Evolutionary conservation across 2,888 invertebrate genomes (phyloP).

Genomic region (Aphodius granarius): DNA sequence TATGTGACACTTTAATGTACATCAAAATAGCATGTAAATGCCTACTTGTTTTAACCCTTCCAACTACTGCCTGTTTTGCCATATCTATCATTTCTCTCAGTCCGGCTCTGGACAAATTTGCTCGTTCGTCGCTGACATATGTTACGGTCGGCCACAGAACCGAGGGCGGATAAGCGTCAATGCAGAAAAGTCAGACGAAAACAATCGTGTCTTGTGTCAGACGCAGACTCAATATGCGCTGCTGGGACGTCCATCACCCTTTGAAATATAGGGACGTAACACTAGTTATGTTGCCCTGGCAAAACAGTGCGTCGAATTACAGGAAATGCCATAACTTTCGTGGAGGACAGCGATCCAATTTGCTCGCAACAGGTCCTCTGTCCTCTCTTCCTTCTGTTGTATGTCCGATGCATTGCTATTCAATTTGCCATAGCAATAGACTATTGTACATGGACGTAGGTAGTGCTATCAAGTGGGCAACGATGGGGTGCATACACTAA

Average conservation of each 20-base stretch:
- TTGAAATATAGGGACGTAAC: neutral
- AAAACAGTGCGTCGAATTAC: neutral
- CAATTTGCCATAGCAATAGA: constrained; percentile 4
- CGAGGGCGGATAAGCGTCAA: neutral
- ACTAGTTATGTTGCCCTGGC: neutral
- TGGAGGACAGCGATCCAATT: constrained; percentile 8
- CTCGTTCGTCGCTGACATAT: neutral
- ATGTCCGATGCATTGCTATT: constrained; percentile 3
- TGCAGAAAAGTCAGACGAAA: constrained; percentile 11
- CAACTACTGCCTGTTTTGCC: neutral
- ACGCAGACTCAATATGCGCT: constrained; percentile 4
- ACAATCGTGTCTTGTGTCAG: constrained; percentile 9
- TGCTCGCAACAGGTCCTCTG: constrained; percentile 10
- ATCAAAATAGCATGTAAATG: neutral
- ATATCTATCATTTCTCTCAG: neutral
- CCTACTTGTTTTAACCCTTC: neutral
- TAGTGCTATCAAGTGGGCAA: neutral
- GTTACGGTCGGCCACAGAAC: neutral
- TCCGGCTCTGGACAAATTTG: neutral
- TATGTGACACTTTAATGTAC: too few species aligned
- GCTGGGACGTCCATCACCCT: constrained; percentile 7
- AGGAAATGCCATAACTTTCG: constrained; percentile 8
- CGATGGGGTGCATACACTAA: neutral
- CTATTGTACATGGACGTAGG: neutral
- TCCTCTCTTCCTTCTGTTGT: neutral